phyloP scores from a whole-genome alignment of 1,140 invertebrate genomes.

The Xylocopa sonorina region DNA sequence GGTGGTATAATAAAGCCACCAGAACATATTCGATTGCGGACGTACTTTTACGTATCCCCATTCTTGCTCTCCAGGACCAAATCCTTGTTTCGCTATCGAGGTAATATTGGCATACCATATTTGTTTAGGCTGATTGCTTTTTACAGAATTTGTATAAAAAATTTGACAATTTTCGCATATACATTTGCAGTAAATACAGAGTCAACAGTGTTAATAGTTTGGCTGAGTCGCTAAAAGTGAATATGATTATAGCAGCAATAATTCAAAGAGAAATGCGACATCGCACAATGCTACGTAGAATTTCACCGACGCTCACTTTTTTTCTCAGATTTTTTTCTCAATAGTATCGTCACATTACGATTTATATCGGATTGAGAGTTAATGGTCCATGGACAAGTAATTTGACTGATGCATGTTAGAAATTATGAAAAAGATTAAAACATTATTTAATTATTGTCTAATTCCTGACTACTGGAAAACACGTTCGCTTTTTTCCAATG shows the following conservation, averaged over 20 bases:
- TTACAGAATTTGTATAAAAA: not conserved
- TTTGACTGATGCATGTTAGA: no score
- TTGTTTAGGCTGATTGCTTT: not conserved
- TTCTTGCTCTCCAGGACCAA: slow-evolving; percentile 85
- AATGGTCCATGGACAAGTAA: no score
- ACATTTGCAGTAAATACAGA: not conserved
- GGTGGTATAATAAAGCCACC: slow-evolving; percentile 90
- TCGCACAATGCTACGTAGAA: not conserved
- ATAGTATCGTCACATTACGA: no score
- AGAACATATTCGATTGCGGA: slow-evolving; percentile 89
- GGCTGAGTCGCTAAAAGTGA: not conserved
- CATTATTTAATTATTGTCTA: no score
- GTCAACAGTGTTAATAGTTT: not conserved
- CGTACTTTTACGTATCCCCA: slow-evolving; percentile 88
- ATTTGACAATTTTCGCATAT: not conserved
- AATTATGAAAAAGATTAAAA: no score
- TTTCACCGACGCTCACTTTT: not conserved
- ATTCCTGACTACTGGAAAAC: no score
- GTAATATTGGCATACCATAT: not conserved
- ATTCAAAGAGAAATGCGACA: not conserved
- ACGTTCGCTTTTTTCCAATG: no score
- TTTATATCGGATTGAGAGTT: no score
- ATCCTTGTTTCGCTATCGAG: slow-evolving; percentile 73
- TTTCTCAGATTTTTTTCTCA: not conserved
- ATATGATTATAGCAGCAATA: not conserved